Conservation (phyloP, 2,888 invertebrate genomes). For the Plebejus anna region DNA sequence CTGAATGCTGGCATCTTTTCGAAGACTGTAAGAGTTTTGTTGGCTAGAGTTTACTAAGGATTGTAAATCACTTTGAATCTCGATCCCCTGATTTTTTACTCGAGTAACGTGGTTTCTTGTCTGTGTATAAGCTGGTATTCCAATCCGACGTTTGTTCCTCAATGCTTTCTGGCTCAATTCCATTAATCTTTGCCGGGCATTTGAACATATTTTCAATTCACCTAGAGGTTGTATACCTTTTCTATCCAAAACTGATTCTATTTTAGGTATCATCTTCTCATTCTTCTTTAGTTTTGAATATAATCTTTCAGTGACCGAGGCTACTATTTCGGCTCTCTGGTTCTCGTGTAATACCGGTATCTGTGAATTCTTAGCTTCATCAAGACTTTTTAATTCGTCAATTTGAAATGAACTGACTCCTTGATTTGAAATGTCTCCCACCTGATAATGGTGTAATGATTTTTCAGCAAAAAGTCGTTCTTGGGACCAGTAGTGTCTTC, state of each 20-base stretch:
- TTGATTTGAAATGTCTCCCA: conserved; percentile 41
- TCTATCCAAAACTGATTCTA: conserved; percentile 63
- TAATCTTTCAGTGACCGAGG: conserved; percentile 84
- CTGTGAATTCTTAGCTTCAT: conserved; percentile 48
- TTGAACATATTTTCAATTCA: conserved; percentile 79
- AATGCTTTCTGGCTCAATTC: conserved; percentile 81
- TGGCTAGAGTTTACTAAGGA: conserved; percentile 55
- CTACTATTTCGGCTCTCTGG: conserved; percentile 84
- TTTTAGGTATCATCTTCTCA: conserved; percentile 68
- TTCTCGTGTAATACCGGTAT: conserved; percentile 62
- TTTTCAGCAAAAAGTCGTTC: conserved; percentile 62
- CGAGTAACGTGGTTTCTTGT: conserved; percentile 73
- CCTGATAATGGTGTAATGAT: conserved; percentile 40
- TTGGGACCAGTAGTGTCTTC: conserved; percentile 70
- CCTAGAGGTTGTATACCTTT: conserved; percentile 68
- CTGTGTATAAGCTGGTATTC: conserved; percentile 79
- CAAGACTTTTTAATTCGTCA: conserved; percentile 43
- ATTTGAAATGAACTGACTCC: conserved; percentile 48
- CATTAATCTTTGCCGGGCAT: conserved; percentile 78
- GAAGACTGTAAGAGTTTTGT: conserved; percentile 48
- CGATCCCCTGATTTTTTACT: conserved; percentile 79
- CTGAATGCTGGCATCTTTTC: conserved; percentile 63
- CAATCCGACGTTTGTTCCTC: conserved; percentile 71
- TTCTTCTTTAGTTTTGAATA: conserved; percentile 80
- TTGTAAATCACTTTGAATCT: conserved; percentile 76